Evolutionary conservation across 1,140 invertebrate genomes (phyloP), one percentile per base, ranked within the genome.

Genomic region (Globodera ellingtonae): DNA sequence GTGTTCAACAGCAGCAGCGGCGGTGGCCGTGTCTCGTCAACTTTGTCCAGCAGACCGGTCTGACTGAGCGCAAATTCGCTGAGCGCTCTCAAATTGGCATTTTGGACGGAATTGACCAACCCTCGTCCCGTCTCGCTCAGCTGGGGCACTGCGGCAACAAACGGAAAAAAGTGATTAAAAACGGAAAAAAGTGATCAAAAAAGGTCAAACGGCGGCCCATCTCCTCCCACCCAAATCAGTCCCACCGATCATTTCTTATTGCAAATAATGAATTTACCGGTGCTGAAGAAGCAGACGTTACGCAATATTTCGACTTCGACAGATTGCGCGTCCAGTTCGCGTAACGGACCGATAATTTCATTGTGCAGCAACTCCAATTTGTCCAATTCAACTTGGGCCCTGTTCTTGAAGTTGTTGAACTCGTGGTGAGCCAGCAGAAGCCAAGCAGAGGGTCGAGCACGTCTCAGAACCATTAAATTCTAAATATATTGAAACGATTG

Each of bases 261-360:
- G 6, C 15, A 52, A 52, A 52, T 10, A 21, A 56, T 59, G 62
- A 35, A 59, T 7, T 75, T 75, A 75, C 73, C 73, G 18, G 50
- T 65, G 44, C 73, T 75, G 62, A 75, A 75, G 35, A 75, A 75
- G 62, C 73, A 75, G 62, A 75, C 50, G 21, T 46, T 35, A 6
- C 73, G 52, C 13, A 75, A 21, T 46, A 75, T 44, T 21, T 75
- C 73, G 35, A 75, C 18, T 56, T 75, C 73, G 10, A 47, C 35
- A 7, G 15, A 47, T 6, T 8, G 44, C 35, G 56, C 9, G 18
- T 76, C 67, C 47, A 76, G 24, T 24, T 76, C 75, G 5, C n/a
- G 7, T 21, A 76, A 24, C 65, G 75, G 75, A 46, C 67, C 67
- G 21, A 76, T n/a, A n/a, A 76, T 76, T 65, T 76, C 75, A 21